Evolutionary conservation across 2,888 invertebrate species (phyloP), one percentile per base, ranked within the genome.

Genomic region (Microctonus brassicae): DNA sequence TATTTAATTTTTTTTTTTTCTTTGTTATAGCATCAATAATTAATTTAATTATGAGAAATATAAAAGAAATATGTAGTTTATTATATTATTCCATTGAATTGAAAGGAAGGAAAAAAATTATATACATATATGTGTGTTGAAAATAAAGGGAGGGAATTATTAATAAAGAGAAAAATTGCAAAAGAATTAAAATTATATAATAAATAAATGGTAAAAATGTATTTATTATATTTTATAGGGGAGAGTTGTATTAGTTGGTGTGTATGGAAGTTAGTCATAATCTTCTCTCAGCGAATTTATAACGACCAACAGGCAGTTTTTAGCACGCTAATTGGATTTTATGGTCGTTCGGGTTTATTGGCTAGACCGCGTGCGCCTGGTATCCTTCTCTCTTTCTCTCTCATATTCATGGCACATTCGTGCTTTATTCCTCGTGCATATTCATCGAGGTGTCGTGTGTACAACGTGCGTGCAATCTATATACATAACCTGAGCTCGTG

Each of bases 261-360:
- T 58, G 58, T 58, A 58, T 67, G 52, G 42, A 42, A 39, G 62
- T 72, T 67, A 64, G 67, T 73, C 42, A 66, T 70, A 66, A 58
- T 70, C 58, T 42, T 72, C 42, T 67, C 62, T 69, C 62, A 24
- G 53, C 36, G 42, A 34, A 39, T 55, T 57, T 55, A 36, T 55
- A 71, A 67, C 55, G 62, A 67, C 61, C 47, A 67, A 62, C 55
- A 57, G 62, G 67, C 71, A 53, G 55, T 55, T 67, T 66, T 69
- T 76, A 76, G 61, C 79, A 76, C 79, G 73, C 84, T 85, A 86
- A 86, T 85, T 86, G 84, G 83, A 84, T 85, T 86, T 85, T 85
- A 85, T 82, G 84, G 81, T 81, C 82, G 81, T 81, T 84, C 81
- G 82, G 81, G 79, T 84, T 86, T 85, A 84, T 84, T 81, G 79